Conservation (phyloP, 2,888 invertebrate species). For the Choreutis nemorana region DNA sequence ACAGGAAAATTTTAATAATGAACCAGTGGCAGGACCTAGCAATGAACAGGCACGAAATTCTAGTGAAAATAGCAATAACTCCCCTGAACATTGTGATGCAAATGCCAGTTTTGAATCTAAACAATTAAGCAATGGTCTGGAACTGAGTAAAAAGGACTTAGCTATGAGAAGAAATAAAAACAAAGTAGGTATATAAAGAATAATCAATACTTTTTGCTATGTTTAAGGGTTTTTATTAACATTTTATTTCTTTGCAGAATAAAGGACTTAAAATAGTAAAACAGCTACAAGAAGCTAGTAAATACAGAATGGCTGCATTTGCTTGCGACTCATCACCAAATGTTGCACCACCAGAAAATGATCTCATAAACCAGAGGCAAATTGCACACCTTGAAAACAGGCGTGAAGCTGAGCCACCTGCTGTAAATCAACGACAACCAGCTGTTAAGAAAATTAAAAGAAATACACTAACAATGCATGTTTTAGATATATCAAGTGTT, state of each 20-base stretch:
- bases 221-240: background rate
- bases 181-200: slow-evolving; percentile 21
- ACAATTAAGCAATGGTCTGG: slow-evolving; percentile 24
- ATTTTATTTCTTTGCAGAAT: slow-evolving; percentile 36
- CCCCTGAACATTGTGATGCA: slow-evolving; percentile 18
- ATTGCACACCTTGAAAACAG: slow-evolving; percentile 50
- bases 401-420: slow-evolving; percentile 36
- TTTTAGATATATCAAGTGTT: slow-evolving; percentile 82
- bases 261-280: slow-evolving; percentile 55
- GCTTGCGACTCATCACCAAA: slow-evolving; percentile 45
- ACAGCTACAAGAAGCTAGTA: slow-evolving; percentile 57
- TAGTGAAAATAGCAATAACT: slow-evolving; percentile 25
- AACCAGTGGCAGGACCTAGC: slow-evolving; percentile 56
- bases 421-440: slow-evolving; percentile 42
- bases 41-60: slow-evolving; percentile 24
- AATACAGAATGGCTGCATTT: slow-evolving; percentile 62
- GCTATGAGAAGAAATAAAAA: slow-evolving; percentile 43
- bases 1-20: slow-evolving; percentile 24
- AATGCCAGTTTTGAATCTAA: slow-evolving; percentile 27
- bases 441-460: slow-evolving; percentile 66
- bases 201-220: background rate
- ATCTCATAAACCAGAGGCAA: slow-evolving; percentile 56
- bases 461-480: slow-evolving; percentile 83
- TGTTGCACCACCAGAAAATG: slow-evolving; percentile 43
- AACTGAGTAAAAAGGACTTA: slow-evolving; percentile 36